Conservation (phyloP, 2,888 invertebrate species). For the Trachelus tabidus region DNA sequence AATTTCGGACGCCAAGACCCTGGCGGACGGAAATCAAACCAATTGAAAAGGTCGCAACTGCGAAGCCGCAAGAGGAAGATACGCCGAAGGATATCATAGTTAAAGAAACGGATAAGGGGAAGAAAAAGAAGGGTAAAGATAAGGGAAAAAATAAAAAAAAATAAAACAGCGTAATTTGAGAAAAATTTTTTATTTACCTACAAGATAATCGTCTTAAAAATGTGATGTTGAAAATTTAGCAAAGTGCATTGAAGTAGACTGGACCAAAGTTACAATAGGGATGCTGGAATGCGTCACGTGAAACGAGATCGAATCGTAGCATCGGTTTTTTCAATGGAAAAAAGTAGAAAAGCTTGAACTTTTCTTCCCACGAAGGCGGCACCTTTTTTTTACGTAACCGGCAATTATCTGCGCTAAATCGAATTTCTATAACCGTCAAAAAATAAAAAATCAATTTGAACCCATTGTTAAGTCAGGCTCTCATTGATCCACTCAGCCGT, state of each 20-base stretch:
- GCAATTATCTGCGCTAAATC: conserved; percentile 8
- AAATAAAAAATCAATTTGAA: conserved; percentile 31
- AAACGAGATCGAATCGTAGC: background rate
- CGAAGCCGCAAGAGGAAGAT: background rate
- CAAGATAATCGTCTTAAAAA: no score
- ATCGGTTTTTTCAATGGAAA: background rate
- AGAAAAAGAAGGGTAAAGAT: conserved; percentile 7
- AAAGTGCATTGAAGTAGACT: no score
- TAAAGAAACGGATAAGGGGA: background rate
- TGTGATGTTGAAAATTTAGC: no score
- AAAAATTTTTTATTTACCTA: no score
- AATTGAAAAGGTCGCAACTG: background rate
- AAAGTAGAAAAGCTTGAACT: background rate
- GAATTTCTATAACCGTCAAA: conserved; percentile 7
- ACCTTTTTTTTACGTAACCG: background rate
- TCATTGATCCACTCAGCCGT: background rate
- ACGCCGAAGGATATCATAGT: background rate
- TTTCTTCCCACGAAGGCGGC: background rate
- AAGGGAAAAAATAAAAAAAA: conserved; percentile 16
- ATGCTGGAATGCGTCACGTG: background rate
- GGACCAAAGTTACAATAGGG: background rate
- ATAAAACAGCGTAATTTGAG: background rate
- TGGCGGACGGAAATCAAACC: conserved; percentile 34
- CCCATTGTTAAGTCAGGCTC: conserved; percentile 22
- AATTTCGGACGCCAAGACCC: conserved; percentile 54